phyloP scores from a whole-genome alignment of 2,113 vertebrate species.

The Anoura caudifer region DNA sequence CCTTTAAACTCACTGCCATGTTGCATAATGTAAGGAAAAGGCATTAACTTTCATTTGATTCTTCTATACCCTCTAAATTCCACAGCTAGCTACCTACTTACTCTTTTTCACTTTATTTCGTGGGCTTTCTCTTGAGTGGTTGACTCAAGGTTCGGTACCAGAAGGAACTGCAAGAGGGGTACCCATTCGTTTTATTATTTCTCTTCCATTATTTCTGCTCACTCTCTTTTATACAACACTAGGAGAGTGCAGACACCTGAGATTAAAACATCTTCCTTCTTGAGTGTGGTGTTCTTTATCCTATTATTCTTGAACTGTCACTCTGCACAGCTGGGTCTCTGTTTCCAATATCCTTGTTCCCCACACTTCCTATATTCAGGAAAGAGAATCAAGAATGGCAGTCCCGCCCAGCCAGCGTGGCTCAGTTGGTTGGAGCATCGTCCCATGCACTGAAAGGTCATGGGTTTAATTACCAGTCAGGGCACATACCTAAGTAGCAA shows the following conservation, averaged over 20 bases:
- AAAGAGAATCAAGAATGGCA: slow-evolving; percentile 50
- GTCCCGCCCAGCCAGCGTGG: not conserved
- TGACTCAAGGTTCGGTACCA: slow-evolving; percentile 39
- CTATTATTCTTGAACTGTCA: slow-evolving; percentile 61
- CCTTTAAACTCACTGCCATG: not conserved
- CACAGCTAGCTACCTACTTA: not conserved
- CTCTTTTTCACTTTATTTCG: slow-evolving; percentile 31
- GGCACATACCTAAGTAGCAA: not conserved
- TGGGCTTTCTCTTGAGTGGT: not conserved
- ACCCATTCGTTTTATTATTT: slow-evolving; percentile 49
- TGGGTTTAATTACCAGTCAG: not conserved
- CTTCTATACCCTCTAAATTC: slow-evolving; percentile 18
- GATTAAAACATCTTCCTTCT: slow-evolving; percentile 59
- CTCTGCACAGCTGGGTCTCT: slow-evolving; percentile 62
- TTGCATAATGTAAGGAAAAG: not conserved
- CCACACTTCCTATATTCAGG: slow-evolving; percentile 61
- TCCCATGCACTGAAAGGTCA: not conserved
- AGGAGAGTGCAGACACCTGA: slow-evolving; percentile 36
- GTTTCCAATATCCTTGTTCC: slow-evolving; percentile 61
- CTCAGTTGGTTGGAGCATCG: not conserved
- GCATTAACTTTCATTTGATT: not conserved
- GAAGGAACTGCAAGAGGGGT: slow-evolving; percentile 30
- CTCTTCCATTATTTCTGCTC: slow-evolving; percentile 36
- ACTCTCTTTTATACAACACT: not conserved
- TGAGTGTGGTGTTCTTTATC: slow-evolving; percentile 56